These are phyloP conservation scores for Murina feae DNA, from an alignment of 2,113 vertebrate species.

Conservation along the genomic window DNA sequence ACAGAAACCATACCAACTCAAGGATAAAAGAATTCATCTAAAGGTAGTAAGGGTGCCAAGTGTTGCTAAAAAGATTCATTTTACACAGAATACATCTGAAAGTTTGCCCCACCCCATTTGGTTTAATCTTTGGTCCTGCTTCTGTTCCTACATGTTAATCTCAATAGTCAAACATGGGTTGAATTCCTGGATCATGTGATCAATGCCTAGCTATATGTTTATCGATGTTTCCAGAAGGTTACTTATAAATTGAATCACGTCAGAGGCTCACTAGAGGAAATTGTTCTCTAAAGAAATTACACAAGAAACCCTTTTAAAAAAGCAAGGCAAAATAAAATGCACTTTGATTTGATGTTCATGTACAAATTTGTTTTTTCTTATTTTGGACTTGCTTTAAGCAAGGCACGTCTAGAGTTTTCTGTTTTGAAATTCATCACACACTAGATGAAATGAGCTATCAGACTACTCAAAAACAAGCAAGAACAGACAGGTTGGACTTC, in stretches of 20 bases:
- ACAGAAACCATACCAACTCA: conserved; percentile 35
- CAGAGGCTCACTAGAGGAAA: not conserved
- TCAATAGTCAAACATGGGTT: not conserved
- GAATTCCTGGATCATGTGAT: not conserved
- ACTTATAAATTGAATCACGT: not conserved
- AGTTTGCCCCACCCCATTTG: not conserved
- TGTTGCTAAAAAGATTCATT: not conserved
- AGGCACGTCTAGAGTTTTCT: not conserved
- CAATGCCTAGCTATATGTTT: not conserved
- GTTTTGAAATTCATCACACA: conserved; percentile 30
- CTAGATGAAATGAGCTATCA: not conserved
- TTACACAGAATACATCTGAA: not conserved
- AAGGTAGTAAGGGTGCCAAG: not conserved
- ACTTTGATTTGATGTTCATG: not conserved
- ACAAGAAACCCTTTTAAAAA: not conserved
- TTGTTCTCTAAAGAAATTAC: not conserved
- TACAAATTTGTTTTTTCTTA: conserved; percentile 33
- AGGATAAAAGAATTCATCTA: conserved; percentile 25
- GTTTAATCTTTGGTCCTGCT: not conserved
- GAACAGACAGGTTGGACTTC: not conserved
- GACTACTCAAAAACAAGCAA: not conserved
- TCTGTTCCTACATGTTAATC: not conserved
- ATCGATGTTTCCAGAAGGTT: not conserved
- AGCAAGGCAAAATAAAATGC: conserved; percentile 12
- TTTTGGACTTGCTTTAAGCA: conserved; percentile 29